phyloP scores from a whole-genome alignment of 1,140 invertebrate species.

The Mizuhopecten yessoensis region DNA sequence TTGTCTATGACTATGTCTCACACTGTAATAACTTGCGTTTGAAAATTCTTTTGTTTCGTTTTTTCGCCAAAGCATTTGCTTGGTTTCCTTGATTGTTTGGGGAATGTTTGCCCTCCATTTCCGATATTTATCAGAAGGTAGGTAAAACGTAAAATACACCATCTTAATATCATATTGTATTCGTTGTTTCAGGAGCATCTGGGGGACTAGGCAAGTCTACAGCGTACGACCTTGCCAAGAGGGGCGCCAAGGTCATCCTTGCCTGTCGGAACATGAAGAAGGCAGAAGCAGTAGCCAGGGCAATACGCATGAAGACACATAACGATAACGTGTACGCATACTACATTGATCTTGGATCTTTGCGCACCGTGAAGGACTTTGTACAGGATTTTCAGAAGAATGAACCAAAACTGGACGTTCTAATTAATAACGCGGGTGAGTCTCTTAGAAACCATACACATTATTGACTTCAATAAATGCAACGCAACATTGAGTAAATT shows the following conservation, averaged over 20 bases:
- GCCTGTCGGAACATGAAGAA: slow-evolving; percentile 78
- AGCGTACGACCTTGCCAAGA: slow-evolving; percentile 78
- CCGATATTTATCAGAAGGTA: too few relatives aligned
- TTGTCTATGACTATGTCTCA: too few relatives aligned
- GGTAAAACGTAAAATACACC: too few relatives aligned
- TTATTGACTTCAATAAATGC: too few relatives aligned
- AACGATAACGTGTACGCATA: slow-evolving; percentile 77
- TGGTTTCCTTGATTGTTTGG: too few relatives aligned
- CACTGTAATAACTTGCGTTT: too few relatives aligned
- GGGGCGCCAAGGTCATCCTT: slow-evolving; percentile 78
- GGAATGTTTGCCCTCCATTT: too few relatives aligned
- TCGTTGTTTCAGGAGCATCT: slow-evolving; percentile 78
- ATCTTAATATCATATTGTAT: neutral
- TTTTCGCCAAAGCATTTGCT: too few relatives aligned
- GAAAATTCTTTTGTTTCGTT: too few relatives aligned
- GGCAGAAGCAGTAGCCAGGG: slow-evolving; percentile 80
- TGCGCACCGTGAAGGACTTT: slow-evolving; percentile 77
- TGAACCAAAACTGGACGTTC: slow-evolving; percentile 75
- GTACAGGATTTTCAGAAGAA: slow-evolving; percentile 72
- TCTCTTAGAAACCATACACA: neutral
- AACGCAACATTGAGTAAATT: too few relatives aligned
- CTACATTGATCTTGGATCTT: slow-evolving; percentile 74
- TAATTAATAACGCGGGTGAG: slow-evolving; percentile 83
- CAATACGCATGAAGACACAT: slow-evolving; percentile 78
- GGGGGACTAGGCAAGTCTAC: slow-evolving; percentile 81